Base-by-base conservation (phyloP, 2,797 vertebrate species). In the Columba guinea region DNA sequence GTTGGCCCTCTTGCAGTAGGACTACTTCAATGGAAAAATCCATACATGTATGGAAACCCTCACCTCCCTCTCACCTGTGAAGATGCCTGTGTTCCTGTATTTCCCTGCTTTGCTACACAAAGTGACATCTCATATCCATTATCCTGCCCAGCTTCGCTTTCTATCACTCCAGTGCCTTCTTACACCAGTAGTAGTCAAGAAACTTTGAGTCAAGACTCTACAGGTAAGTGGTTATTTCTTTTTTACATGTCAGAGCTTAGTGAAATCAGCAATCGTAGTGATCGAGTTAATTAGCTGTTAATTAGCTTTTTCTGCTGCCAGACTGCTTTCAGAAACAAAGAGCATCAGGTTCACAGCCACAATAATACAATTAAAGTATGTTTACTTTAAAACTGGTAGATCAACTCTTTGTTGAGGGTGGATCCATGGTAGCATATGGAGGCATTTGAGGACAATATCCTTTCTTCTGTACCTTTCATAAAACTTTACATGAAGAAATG, bases 81-180 rank as follows among this genome's bases (percentile, higher is more conserved):
- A 95, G 98, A 98, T 84, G 96, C 93, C 15, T 91, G 96, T 84
- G 95, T 94, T 95, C 98, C 98, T 0, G 97, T 97, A 89, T 97
- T 97, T 67, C 97, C 27, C 0, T 97, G 96, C 23, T 96, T 98
- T 74, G 93, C 97, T 10, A 41, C 96, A n/a, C 94, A 92, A 84
- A 96, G 96, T n/a, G 98, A 98, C 58, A 90, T 98, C 70, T 97
- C 97, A 3, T 98, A 98, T 71, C 98, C 98, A 2, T 94, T 98
- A 84, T 99, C 99, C 87, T 99, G 99, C 86, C 99, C 99, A 9
- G 98, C 99, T 15, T 99, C 99, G 0, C 97, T 99, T 87, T 99
- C 99, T 64, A 94, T 99, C 97, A 99, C 98, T 77, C 99, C 99
- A 23, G 97, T 99, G 97, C 97, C 98, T 97, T 98, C 98, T 64